Evolutionary conservation across 53 echinoderm and acorn worm species (phyloP).

Genomic region (Luidia sarsii): DNA sequence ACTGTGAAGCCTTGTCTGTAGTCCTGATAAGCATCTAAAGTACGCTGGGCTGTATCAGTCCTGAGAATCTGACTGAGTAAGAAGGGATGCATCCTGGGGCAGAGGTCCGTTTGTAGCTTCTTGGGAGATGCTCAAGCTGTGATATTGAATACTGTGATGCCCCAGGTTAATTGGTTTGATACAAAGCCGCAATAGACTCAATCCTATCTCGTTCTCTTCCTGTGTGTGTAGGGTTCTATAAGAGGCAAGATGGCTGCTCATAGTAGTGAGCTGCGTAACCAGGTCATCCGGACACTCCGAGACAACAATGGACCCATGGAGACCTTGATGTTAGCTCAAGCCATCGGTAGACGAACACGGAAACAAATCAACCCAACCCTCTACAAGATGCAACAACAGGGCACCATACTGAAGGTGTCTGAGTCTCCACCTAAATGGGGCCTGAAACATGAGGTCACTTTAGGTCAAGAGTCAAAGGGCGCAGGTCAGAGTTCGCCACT

Average conservation of each 20-base stretch:
- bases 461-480: conserved; percentile 60
- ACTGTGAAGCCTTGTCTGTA: too few species aligned
- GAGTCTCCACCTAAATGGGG: conserved; percentile 74
- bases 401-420: conserved; percentile 55
- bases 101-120: background rate
- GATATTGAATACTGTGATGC: background rate
- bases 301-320: conserved; percentile 64
- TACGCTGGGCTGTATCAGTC: too few species aligned
- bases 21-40: too few species aligned
- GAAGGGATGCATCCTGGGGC: too few species aligned
- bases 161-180: background rate
- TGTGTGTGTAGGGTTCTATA: conserved; percentile 29
- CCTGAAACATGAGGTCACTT: conserved; percentile 78
- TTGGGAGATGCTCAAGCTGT: background rate
- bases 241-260: conserved; percentile 61
- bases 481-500: conserved; percentile 27
- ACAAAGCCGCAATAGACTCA: background rate
- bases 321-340: conserved; percentile 44
- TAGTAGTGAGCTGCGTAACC: conserved; percentile 45
- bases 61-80: too few species aligned
- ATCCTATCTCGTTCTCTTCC: background rate
- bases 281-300: conserved; percentile 43
- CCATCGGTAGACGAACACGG: conserved; percentile 38
- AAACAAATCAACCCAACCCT: conserved; percentile 65
- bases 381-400: conserved; percentile 63